phyloP scores from a whole-genome alignment of 2,888 invertebrate species.

The Pocota personata region DNA sequence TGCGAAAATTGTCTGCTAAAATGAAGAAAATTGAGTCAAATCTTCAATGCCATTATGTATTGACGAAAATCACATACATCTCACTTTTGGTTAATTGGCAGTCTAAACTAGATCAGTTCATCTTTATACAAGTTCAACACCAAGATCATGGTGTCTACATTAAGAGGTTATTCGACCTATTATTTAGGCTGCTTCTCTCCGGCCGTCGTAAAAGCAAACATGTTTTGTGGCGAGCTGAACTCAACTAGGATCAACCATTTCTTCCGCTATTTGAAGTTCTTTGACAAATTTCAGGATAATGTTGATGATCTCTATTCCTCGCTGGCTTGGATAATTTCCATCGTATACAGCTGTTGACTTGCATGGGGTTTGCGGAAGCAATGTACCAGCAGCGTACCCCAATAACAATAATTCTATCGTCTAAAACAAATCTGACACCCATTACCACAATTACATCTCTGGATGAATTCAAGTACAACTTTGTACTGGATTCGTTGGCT shows the following conservation, averaged over 20 bases:
- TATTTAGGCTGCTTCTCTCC: slow-evolving; percentile 41
- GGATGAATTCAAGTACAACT: slow-evolving; percentile 27
- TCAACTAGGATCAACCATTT: slow-evolving; percentile 33
- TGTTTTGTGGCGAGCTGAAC: slow-evolving; percentile 4
- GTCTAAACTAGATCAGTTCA: slow-evolving; percentile 23
- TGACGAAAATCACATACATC: slow-evolving; percentile 7
- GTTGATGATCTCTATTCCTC: slow-evolving; percentile 9
- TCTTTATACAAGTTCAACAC: slow-evolving; percentile 4
- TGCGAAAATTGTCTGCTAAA: slow-evolving; percentile 38
- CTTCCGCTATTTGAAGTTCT: not conserved
- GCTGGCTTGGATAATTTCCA: slow-evolving; percentile 39
- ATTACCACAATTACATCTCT: slow-evolving; percentile 4
- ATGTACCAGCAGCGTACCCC: not conserved
- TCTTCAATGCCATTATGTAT: slow-evolving; percentile 11
- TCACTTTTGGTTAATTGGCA: slow-evolving; percentile 25
- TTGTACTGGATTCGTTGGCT: slow-evolving; percentile 26
- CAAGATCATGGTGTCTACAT: not conserved
- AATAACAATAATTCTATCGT: slow-evolving; percentile 20
- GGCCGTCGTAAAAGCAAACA: slow-evolving; percentile 10
- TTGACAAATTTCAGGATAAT: slow-evolving; percentile 23
- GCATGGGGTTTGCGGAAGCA: slow-evolving; percentile 33
- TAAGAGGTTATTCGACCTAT: slow-evolving; percentile 24
- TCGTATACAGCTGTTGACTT: not conserved
- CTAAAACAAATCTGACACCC: slow-evolving; percentile 27
- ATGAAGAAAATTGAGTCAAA: not conserved